Evolutionary conservation across 2,113 vertebrate genomes (phyloP), one percentile per base, ranked within the genome.

Genomic region (Callorhinus ursinus): DNA sequence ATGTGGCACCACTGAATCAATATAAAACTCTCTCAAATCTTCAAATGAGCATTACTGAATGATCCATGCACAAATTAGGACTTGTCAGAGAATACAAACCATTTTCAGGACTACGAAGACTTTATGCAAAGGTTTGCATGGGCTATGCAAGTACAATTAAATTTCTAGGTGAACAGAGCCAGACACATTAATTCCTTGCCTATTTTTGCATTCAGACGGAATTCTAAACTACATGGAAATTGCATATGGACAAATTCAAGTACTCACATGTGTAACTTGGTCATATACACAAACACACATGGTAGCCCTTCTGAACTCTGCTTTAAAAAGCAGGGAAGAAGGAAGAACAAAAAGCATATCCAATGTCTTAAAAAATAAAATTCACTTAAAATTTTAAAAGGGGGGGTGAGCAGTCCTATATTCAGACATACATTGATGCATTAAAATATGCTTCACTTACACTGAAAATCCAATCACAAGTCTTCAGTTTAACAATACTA

Each of bases 11-110:
- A 97, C 92, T 95, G 93, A 96, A 99, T 98, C 98, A 98, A 98
- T 98, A 98, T 71, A 96, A 98, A 98, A 98, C 91, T 98, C 98
- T 98, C 97, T 98, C 97, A 98, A 93, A 98, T 98, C 97, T 98
- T 99, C 98, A 99, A 98, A 98, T 98, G 95, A 98, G 96, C 97
- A 98, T 98, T 98, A 98, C 96, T 98, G 97, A 98, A 98, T 98
- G 98, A 98, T 98, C 98, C 96, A 98, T 95, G 93, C 97, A 97
- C 96, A 98, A 95, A 98, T 94, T 92, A 98, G 83, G 72, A 97
- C 97, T 98, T 98, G 97, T 97, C 92, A 97, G 4, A 26, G 95
- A 98, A 98, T 80, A 98, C 26, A 97, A 96, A 31, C 24, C 88
- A 95, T 96, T 92, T 97, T 93, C 88, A 97, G 81, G 91, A 96